phyloP scores from a whole-genome alignment of 1,140 invertebrate genomes.

The Leguminivora glycinivorella region DNA sequence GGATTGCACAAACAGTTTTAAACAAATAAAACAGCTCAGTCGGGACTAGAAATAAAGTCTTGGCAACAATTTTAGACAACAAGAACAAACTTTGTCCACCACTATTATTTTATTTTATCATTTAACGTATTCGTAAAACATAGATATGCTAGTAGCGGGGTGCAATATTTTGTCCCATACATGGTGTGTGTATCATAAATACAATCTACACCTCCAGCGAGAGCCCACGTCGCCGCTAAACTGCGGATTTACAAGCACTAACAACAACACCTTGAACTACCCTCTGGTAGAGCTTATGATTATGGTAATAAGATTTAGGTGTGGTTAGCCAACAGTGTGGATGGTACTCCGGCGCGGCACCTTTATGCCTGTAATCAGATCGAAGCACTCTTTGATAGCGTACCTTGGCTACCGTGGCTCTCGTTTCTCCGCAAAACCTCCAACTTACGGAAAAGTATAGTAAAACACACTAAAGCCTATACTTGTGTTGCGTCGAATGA shows the following conservation, averaged over 20 bases:
- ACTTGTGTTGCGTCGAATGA: no score
- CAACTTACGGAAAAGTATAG: no score
- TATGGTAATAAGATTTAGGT: no score
- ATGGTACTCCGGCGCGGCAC: no score
- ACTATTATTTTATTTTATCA: not conserved
- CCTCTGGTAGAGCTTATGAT: no score
- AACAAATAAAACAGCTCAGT: no score
- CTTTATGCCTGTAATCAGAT: not conserved
- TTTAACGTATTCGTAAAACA: not conserved
- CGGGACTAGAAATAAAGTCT: no score
- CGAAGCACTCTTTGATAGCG: not conserved
- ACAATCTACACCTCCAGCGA: not conserved
- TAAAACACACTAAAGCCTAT: no score
- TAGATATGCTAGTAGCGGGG: not conserved
- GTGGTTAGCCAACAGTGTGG: not conserved
- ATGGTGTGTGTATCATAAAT: conserved; percentile 3
- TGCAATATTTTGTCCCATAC: conserved; percentile 1
- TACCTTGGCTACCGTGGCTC: not conserved
- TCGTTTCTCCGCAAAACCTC: no score
- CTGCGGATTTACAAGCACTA: not conserved
- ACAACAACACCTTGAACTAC: no score
- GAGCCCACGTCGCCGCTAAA: not conserved
- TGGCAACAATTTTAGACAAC: not conserved
- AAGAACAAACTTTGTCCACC: not conserved
- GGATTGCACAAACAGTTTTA: no score